Conservation (phyloP, 2,888 invertebrate species). For the Nematopogon swammerdamellus region DNA sequence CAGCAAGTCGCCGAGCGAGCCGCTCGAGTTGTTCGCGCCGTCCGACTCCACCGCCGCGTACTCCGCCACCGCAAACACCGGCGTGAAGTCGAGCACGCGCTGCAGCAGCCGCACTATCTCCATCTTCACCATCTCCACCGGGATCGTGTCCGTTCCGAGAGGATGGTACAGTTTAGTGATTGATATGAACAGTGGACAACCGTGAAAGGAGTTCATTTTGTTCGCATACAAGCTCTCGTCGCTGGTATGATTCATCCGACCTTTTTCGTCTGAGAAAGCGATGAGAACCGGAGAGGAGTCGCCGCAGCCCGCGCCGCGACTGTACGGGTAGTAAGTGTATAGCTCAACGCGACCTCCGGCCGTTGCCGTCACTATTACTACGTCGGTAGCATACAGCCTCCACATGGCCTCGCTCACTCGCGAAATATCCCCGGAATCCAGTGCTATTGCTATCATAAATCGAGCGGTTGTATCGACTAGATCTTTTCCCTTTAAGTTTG, state of each 20-base stretch:
- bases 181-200: conserved; percentile 33
- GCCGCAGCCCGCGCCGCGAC: conserved; percentile 25
- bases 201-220: conserved; percentile 32
- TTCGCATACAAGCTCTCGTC: conserved; percentile 22
- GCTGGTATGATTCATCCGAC: conserved; percentile 10
- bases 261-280: conserved; percentile 18
- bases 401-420: conserved; percentile 23
- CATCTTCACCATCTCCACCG: conserved; percentile 28
- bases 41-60: conserved; percentile 32
- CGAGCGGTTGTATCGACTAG: conserved; percentile 25
- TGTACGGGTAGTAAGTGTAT: conserved; percentile 30
- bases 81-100: conserved; percentile 32
- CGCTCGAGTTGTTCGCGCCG: conserved; percentile 30
- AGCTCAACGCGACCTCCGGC: conserved; percentile 16
- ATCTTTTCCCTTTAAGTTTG: conserved; percentile 28
- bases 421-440: conserved; percentile 20
- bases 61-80: conserved; percentile 25
- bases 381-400: conserved; percentile 26
- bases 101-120: conserved; percentile 23
- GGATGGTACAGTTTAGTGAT: conserved; percentile 31
- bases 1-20: conserved; percentile 31
- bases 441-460: conserved; percentile 24
- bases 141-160: conserved; percentile 24
- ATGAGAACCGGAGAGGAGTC: conserved; percentile 24
- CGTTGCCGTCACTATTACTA: conserved; percentile 20